Evolutionary conservation across 2,797 vertebrate species (phyloP), one percentile per base, ranked within the genome.

Genomic region (Adrianichthys oophorus): DNA sequence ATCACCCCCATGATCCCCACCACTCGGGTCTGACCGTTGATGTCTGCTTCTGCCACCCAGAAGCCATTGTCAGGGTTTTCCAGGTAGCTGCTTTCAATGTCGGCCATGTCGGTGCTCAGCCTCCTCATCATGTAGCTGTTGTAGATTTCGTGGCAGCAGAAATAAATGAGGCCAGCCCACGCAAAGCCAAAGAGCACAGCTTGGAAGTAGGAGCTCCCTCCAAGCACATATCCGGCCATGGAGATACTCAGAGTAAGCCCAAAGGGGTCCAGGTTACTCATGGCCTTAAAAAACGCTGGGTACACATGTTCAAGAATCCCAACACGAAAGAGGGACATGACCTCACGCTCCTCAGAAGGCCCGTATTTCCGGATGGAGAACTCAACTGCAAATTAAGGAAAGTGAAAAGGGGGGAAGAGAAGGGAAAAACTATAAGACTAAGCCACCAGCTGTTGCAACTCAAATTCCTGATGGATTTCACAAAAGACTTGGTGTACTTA

Each of bases 201-300:
- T 23, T 84, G 85, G 69, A 89, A 84, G 73, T 85, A 92, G 29
- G 89, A 91, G 73, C 86, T 90, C 15, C 91, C 89, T 16, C 90
- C 90, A 0, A 92, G 70, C 52, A 92, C 78, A 3, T 90, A 91
- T 4, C 90, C 91, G 0, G 91, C 86, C 86, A 92, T 71, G 19
- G 70, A 86, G 26, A 92, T 65, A 62, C 91, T 90, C 54, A 91
- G 64, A 15, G 86, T 74, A 1, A 91, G n/a, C 15, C 90, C 92
- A 0, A 91, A 29, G n/a, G 92, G 90, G 76, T 92, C 91, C 0
- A 87, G 80, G 46, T 93, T 79, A 55, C 80, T 80, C 81, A 90
- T 70, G 73, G 89, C 72, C 69, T 74, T 87, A 76, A 92, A 91
- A 63, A 92, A 92, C 1, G 90, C 87, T 1, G 92, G 90, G 68